A percentile compares a stretch with the other conserved stretches of the same genome.
These are phyloP conservation scores for Eclectus roratus DNA, from an alignment of 2,113 vertebrate species.

Conservation along the genomic window DNA sequence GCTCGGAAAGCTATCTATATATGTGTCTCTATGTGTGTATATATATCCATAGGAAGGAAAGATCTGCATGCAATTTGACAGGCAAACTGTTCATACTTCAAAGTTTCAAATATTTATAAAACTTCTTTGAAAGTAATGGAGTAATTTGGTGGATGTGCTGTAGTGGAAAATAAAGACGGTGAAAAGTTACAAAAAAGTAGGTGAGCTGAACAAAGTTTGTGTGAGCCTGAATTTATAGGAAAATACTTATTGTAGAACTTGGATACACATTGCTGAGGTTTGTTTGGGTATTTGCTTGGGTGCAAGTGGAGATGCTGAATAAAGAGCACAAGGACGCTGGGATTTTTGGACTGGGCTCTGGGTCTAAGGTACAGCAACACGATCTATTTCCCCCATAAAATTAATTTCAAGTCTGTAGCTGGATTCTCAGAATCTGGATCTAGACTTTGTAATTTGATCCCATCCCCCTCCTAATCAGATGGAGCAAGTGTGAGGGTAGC, in stretches of 20 bases:
- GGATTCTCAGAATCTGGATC: neutral
- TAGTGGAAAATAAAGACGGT: neutral
- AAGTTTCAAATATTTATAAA: neutral
- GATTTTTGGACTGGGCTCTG: neutral
- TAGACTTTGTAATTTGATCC: neutral
- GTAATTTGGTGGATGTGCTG: neutral
- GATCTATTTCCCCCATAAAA: neutral
- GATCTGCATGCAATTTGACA: neutral
- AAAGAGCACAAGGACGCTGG: neutral
- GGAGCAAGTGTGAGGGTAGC: neutral
- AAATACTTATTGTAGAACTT: neutral
- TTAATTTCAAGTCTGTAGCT: neutral
- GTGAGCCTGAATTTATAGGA: neutral
- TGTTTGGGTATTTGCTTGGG: neutral
- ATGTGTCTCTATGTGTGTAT: neutral
- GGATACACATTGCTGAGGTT: fast-evolving
- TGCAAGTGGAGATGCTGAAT: neutral
- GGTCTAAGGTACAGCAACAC: neutral
- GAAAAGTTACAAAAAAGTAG: neutral
- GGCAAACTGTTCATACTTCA: neutral
- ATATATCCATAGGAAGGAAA: neutral
- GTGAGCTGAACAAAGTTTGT: neutral
- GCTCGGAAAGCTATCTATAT: neutral
- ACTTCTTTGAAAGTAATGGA: neutral
- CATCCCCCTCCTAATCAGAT: neutral